Evolutionary conservation across 2,797 vertebrate species (phyloP), one percentile per base, ranked within the genome.

Genomic region (Spinus pinus): DNA sequence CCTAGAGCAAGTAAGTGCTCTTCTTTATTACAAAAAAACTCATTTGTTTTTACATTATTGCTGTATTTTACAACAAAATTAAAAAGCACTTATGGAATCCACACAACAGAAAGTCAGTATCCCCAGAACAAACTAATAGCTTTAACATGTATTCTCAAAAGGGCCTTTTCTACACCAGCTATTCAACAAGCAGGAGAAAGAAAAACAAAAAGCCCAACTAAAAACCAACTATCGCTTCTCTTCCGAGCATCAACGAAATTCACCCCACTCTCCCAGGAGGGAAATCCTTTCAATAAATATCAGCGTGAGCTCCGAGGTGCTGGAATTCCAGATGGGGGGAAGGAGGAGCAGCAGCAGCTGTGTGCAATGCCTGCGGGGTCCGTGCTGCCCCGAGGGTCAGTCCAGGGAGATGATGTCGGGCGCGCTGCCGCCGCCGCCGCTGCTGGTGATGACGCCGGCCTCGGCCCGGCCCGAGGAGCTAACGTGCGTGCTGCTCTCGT

Each of bases 401-500:
- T 99, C 99, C 95, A 99, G 96, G 27, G 99, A 99, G 97, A 99
- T 99, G 91, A 99, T 98, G 83, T 99, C 99, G 4, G 99, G 98
- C 86, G 98, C 97, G 28, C 95, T 96, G 64, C 97, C 97, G 41
- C 62, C 35, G 21, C 97, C 95, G 21, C 97, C 95, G 19, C 98
- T 97, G 93, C 98, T 98, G 19, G 98, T 98, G 96, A 99, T 98
- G 87, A 98, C 98, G 17, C 98, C 98, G 1, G 97, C 97, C 95
- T 99, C 98, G 20, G 88, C 96, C 58, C 98, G 98, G 97, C 98
- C 96, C 33, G 98, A 98, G 96, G 97, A 97, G 80, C 98, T 97
- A 95, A 98, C 96, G n/a, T 98, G 98, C 10, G 92, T 86, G 94
- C 93, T 98, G 96, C 97, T 97, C 62, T 99, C 99, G 3, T 99